Base-by-base conservation (phyloP, 2,888 invertebrate genomes). In the Folsomia candida region DNA sequence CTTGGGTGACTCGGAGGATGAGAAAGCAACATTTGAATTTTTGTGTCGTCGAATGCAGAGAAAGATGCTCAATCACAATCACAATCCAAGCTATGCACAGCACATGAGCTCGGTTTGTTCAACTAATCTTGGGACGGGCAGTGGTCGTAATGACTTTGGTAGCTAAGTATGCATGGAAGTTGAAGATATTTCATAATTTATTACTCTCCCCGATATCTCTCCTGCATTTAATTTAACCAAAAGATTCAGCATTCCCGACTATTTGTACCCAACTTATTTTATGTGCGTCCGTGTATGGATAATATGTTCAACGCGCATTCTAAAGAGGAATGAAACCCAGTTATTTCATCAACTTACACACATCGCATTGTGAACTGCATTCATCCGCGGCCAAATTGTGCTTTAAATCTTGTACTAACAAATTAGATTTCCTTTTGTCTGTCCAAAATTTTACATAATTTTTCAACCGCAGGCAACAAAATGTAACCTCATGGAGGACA, bases 41-140 rank as follows among this genome's bases (percentile, higher is more conserved):
- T 6, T 54, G 47, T 47, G 47, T 9, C 47, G 18, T n/a, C n/a
- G n/a, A n/a, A n/a, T n/a, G n/a, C 47, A 11, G 47, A 54, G 20
- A 54, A 54, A 54, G 20, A 54, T 54, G 54, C 54, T 54, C 54
- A 54, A 54, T 54, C 54, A 54, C 54, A 6, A 54, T 54, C 54
- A 54, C 20, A 47, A 47, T 9, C 9, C 9, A 11, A 47, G 9
- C 47, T 47, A 11, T 9, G 47, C 18, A 22, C n/a, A 54, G 37
- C 37, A 37, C n/a, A n/a, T n/a, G n/a, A n/a, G n/a, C n/a, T n/a
- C n/a, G n/a, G 9, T 6, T 54, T 54, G 18, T 6, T 54, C 54
- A 54, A 54, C 47, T 47, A 47, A 54, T 54, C 54, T 54, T 54
- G 54, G 20, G 20, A 20, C 54, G 18, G 20, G 9, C 47, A n/a